These are phyloP conservation scores for Mobula birostris DNA, from an alignment of 2,113 vertebrate species.

Conservation along the genomic window DNA sequence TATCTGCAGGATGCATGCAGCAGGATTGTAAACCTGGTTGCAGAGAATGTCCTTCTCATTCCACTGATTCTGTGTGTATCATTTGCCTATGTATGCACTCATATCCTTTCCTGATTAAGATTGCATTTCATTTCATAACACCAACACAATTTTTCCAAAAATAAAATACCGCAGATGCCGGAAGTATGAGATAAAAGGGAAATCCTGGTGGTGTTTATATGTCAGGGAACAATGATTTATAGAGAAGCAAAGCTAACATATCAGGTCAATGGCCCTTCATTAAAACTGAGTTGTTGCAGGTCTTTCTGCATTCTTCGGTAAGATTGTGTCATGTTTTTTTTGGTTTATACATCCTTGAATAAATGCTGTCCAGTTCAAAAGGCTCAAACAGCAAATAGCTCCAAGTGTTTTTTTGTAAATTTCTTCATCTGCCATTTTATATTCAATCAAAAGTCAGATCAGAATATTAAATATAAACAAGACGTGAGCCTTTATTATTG, in stretches of 20 bases:
- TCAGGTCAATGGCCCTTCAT: too few species aligned
- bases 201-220: too few species aligned
- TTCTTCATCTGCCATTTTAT: neutral
- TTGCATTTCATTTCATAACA: neutral
- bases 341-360: neutral
- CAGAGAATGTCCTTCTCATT: neutral
- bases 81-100: neutral
- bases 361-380: neutral
- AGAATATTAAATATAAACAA: neutral
- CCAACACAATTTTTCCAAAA: neutral
- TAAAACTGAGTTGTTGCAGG: too few species aligned
- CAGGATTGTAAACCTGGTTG: neutral
- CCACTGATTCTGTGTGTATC: neutral
- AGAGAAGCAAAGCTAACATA: too few species aligned
- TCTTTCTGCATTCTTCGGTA: too few species aligned
- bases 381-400: neutral
- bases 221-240: too few species aligned
- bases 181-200: too few species aligned
- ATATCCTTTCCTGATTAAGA: neutral
- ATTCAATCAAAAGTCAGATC: neutral
- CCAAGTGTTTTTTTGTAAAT: neutral
- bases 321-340: too few species aligned
- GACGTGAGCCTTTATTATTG: neutral
- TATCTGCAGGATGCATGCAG: neutral
- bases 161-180: too few species aligned